phyloP scores from a whole-genome alignment of 2,888 invertebrate species.

The Melitaea athalia region DNA sequence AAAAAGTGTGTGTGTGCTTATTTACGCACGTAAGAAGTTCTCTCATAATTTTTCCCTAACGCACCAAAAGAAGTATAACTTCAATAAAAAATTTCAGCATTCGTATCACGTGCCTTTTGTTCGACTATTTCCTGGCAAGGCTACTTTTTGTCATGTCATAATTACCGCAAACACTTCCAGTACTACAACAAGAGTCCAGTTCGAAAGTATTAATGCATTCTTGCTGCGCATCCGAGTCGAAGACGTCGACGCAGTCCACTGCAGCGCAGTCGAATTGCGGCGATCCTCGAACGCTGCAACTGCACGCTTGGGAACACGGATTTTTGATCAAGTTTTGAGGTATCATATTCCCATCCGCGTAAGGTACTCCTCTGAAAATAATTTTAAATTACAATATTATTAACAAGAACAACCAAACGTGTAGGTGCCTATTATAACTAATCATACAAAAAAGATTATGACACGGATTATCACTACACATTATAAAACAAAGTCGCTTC shows the following conservation, averaged over 20 bases:
- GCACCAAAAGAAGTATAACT: too few species aligned
- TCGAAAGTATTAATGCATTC: constrained; percentile 67
- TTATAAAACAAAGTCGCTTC: too few species aligned
- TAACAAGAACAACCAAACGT: too few species aligned
- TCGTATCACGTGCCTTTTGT: too few species aligned
- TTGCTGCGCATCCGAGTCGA: constrained; percentile 58
- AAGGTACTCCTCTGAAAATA: constrained; percentile 64
- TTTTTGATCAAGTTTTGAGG: constrained; percentile 63
- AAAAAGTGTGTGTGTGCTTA: too few species aligned
- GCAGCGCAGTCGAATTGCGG: constrained; percentile 70
- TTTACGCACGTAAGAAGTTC: too few species aligned
- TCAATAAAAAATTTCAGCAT: too few species aligned
- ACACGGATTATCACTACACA: too few species aligned
- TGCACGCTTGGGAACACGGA: constrained; percentile 69
- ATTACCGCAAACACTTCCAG: constrained; percentile 69
- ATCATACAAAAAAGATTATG: too few species aligned
- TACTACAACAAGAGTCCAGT: constrained; percentile 68
- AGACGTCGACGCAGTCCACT: constrained; percentile 70
- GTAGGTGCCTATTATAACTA: too few species aligned
- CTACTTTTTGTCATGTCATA: background rate
- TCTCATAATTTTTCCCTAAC: too few species aligned
- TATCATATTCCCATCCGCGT: constrained; percentile 54
- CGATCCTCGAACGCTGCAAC: constrained; percentile 53
- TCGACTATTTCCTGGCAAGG: background rate
- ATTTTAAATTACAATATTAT: background rate